Evolutionary conservation across 2,113 vertebrate species (phyloP).

Genomic region (Dasypus novemcinctus): DNA sequence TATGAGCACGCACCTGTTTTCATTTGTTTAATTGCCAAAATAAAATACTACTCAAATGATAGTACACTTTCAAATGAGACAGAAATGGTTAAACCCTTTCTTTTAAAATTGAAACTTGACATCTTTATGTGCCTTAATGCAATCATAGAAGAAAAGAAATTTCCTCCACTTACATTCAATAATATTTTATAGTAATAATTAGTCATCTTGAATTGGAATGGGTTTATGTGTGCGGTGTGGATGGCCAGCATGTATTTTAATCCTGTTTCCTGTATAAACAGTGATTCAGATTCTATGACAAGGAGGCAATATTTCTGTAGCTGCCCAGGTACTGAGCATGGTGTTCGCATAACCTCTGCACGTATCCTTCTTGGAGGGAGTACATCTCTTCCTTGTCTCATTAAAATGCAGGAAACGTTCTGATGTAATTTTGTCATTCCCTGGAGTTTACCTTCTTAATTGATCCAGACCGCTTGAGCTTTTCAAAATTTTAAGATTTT

Average conservation of each 20-base stretch:
- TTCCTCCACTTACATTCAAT: conserved; percentile 33
- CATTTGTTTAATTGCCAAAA: conserved; percentile 46
- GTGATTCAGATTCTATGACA: not conserved
- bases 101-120: conserved; percentile 59
- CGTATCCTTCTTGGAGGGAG: conserved; percentile 48
- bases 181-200: conserved; percentile 59
- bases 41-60: conserved; percentile 49
- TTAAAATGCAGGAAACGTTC: conserved; percentile 57
- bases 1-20: not conserved
- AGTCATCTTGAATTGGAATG: conserved; percentile 43
- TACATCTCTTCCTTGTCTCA: conserved; percentile 58
- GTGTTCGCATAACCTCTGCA: conserved; percentile 41
- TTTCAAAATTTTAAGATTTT: conserved; percentile 9
- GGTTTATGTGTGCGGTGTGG: not conserved
- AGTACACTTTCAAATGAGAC: conserved; percentile 27
- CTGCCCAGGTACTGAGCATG: not conserved
- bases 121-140: conserved; percentile 55
- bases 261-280: conserved; percentile 54
- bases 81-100: conserved; percentile 60
- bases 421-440: conserved; percentile 54
- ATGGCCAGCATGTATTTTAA: conserved; percentile 29
- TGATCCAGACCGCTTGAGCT: conserved; percentile 22
- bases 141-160: conserved; percentile 62
- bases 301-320: conserved; percentile 52
- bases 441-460: conserved; percentile 31